Evolutionary conservation across 2,888 invertebrate species (phyloP), one percentile per base, ranked within the genome.

Genomic region (Apantesis nais): DNA sequence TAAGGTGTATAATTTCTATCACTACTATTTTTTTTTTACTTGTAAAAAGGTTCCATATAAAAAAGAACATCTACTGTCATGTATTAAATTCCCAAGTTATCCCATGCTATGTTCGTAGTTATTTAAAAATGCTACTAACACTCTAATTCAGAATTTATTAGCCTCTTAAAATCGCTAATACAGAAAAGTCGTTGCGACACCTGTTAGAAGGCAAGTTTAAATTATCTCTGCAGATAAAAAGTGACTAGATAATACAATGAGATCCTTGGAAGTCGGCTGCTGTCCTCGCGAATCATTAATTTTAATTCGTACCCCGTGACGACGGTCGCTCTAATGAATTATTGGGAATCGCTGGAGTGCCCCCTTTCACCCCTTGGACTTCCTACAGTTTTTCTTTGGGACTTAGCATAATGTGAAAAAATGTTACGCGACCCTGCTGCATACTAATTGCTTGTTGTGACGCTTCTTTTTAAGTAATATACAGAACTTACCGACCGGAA

Each of bases 361-460:
- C 86, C 85, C 88, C 85, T 83, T 83, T 82, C 86, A 81, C 88
- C 89, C 86, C 85, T 81, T 85, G 87, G 86, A 90, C 90, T 89
- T 91, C 85, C 88, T 86, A 89, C 90, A 90, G 88, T 93, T 93
- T 93, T 93, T 93, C 93, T 91, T 90, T 83, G 86, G 88, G 92
- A 91, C 92, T 94, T 93, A 92, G 91, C 92, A 93, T 94, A 94
- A 95, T 94, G 93, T 92, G 85, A 94, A 95, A 95, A 94, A 95
- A 94, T 94, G 93, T 92, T 89, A 86, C 86, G 91, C 88, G 86
- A 86, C 90, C 89, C 89, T 85, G 87, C 90, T 90, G 95, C 93
- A 94, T 95, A 94, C 95, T 94, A 94, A 95, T 95, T 93, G 89
- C 88, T 92, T 94, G 94, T 94, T 94, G 94, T 94, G 90, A 89